Base-by-base conservation (phyloP, 2,888 invertebrate genomes). In the Melangyna quadrimaculata region DNA sequence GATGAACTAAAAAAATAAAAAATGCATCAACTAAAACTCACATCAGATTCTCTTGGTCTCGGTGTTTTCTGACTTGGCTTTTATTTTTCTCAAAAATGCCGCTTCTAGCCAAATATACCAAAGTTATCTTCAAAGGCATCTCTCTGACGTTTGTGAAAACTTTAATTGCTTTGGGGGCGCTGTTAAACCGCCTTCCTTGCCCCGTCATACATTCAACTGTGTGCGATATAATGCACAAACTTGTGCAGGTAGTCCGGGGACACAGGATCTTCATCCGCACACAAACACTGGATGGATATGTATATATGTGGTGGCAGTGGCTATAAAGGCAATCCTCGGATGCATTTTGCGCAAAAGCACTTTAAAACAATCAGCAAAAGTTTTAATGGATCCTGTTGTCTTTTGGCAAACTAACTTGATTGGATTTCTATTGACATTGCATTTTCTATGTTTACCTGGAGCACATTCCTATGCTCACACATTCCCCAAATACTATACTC, bases 371-470 rank as follows among this genome's bases (percentile, higher is more conserved):
- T 86, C 86, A 78, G 81, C 77, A 69, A 86, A 86, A 86, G 81
- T 86, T 86, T 86, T 86, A 86, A 86, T 86, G 86, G 86, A 86
- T 86, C 86, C 81, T 86, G 86, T 86, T 86, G 86, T 86, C 86
- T 86, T 86, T 77, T 70, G 69, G 81, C 81, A 86, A 86, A 86
- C 86, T 86, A 86, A 86, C 80, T 86, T 86, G 86, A 86, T 86
- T 86, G 86, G 86, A 86, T 86, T 86, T 86, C 80, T 86, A 86
- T 86, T 86, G 86, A 81, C 86, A 86, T 78, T 86, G 86, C 86
- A 86, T 86, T 86, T 86, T 86, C 86, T 78, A 22, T 86, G 86
- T 86, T 86, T 86, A 86, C 86, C 86, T 78, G 73, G 14, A 72
- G 57, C 69, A 73, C 53, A 71, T 61, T 61, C 24, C 61, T 27